Percentiles rank a stretch among this genome's conserved stretches.
phyloP scores from a whole-genome alignment of 2,113 vertebrate species.

The Jaculus jaculus region DNA sequence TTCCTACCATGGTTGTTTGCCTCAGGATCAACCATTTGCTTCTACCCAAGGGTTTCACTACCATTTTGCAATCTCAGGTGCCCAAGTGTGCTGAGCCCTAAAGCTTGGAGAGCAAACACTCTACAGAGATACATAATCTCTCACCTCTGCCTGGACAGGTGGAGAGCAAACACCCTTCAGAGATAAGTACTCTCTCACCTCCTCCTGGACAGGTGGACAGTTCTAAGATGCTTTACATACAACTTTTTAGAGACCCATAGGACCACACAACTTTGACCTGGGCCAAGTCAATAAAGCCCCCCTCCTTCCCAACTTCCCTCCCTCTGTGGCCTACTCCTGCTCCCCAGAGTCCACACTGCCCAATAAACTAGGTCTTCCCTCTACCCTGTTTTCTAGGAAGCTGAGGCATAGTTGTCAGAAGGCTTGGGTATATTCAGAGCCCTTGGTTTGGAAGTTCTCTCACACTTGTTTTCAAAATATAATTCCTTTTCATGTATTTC shows the following conservation, averaged over 20 bases:
- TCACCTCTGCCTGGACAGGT: too few relatives aligned
- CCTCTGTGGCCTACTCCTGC: background rate
- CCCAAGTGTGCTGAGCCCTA: background rate
- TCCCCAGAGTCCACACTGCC: background rate
- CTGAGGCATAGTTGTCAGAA: background rate
- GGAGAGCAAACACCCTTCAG: background rate
- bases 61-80: background rate
- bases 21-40: background rate
- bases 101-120: background rate
- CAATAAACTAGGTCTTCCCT: background rate
- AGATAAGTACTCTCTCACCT: background rate
- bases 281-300: background rate
- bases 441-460: slow-evolving; percentile 1
- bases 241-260: background rate
- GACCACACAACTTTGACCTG: background rate
- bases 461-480: slow-evolving; percentile 42
- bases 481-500: slow-evolving; percentile 18
- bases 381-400: background rate
- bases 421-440: background rate
- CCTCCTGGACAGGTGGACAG: background rate
- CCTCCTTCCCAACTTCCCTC: background rate
- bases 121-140: background rate
- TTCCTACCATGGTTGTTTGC: background rate
- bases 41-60: background rate
- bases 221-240: background rate